These are phyloP conservation scores for Palythoa heliodiscus DNA, from an alignment of 92 coral and sea anemone genomes.

Conservation along the genomic window DNA sequence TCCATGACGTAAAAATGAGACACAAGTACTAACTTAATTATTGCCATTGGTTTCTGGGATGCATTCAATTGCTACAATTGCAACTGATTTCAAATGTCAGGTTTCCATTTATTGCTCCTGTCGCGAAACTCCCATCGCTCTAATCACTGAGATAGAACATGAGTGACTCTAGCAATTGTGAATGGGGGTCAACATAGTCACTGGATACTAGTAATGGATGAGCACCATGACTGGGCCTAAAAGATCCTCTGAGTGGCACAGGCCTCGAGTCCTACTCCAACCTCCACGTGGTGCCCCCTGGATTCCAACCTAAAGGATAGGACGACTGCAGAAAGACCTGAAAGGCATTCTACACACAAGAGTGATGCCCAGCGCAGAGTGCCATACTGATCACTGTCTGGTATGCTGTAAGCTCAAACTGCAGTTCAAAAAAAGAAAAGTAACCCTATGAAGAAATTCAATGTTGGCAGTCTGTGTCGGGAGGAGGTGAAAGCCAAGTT, in stretches of 20 bases:
- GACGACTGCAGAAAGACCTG: slow-evolving; percentile 26
- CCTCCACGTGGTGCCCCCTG: slow-evolving; percentile 6
- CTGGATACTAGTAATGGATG: slow-evolving; percentile 8
- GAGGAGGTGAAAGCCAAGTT: slow-evolving; percentile 47
- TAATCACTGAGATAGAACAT: too few relatives aligned
- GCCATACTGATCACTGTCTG: slow-evolving; percentile 1
- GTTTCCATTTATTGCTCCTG: too few relatives aligned
- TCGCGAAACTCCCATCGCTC: too few relatives aligned
- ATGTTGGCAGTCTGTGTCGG: slow-evolving; percentile 34
- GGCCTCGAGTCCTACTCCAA: not conserved
- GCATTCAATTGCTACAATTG: too few relatives aligned
- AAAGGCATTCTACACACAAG: slow-evolving; percentile 32
- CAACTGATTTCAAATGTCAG: too few relatives aligned
- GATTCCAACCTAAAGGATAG: slow-evolving; percentile 3
- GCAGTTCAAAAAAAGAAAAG: slow-evolving; percentile 41
- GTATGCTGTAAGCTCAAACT: slow-evolving; percentile 42
- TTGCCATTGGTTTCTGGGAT: too few relatives aligned
- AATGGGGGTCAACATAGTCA: not conserved
- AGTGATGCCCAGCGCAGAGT: too few relatives aligned
- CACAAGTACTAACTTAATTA: too few relatives aligned
- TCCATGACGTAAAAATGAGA: too few relatives aligned
- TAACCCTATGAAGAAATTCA: slow-evolving; percentile 32
- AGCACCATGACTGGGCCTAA: slow-evolving; percentile 16
- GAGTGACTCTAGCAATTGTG: too few relatives aligned
- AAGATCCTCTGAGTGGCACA: slow-evolving; percentile 3